Evolutionary conservation across 2,797 vertebrate genomes (phyloP), one percentile per base, ranked within the genome.

Genomic region (Odontamblyopus lacepedii): DNA sequence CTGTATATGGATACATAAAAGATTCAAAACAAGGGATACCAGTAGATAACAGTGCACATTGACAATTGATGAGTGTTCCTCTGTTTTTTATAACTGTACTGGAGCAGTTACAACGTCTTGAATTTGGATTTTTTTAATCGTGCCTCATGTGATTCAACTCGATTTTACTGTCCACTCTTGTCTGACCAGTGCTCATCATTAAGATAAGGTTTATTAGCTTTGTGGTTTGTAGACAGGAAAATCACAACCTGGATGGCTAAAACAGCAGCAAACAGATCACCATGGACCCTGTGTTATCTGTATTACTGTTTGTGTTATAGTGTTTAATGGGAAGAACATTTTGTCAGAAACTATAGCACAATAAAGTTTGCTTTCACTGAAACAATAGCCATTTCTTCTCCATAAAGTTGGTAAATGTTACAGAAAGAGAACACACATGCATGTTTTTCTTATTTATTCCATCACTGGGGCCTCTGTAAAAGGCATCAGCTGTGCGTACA

Each of bases 51-150:
- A 84, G 66, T 69, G 72, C 32, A 35, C 8, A 38, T 1, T 38
- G 35, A 38, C 35, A 38, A 38, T 0, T 38, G 35, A 9, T 2
- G 2, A 82, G 87, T 82, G 77, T 90, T 80, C 79, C 84, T 78
- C 71, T 76, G 72, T 81, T 90, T 79, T 79, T 83, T 90, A 48
- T 4, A 86, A 79, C 85, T 72, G 78, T 81, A 63, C 79, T 84
- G 83, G 88, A 87, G 78, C 85, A 80, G 82, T 71, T 76, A 73
- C 85, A 71, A 83, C 88, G 83, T 79, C 89, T 81, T 91, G 87
- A 83, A 87, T 87, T 91, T 85, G 74, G 78, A 89, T 92, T 85
- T 83, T 79, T 89, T 85, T 88, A 90, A 91, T 87, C 87, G 80
- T 82, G 74, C 79, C 82, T 83, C 86, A 85, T 66, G 72, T 75